A percentile compares a stretch with the other conserved stretches of the same genome.
These are phyloP conservation scores for Gorsachius goisagi DNA, from an alignment of 2,113 vertebrate species.

Conservation along the genomic window DNA sequence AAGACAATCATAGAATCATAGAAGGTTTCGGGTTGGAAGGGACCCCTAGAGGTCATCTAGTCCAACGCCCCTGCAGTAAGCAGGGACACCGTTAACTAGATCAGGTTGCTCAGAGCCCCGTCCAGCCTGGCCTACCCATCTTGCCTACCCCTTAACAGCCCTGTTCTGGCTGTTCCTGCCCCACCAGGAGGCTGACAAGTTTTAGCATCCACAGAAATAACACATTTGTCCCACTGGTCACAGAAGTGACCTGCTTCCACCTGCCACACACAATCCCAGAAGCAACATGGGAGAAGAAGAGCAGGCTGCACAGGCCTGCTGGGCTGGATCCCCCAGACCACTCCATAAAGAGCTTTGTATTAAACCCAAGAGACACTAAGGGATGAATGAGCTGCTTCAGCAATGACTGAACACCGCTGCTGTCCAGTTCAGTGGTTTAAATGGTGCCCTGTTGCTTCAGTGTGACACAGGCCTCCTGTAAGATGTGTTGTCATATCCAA, in stretches of 20 bases:
- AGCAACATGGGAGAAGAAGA: neutral
- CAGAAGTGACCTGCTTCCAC: neutral
- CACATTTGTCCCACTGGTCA: fast-evolving
- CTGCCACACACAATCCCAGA: neutral
- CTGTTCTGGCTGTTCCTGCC: neutral
- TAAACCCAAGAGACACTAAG: neutral
- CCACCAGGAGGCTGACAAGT: neutral
- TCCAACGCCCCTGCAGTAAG: no score
- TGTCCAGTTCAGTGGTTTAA: neutral
- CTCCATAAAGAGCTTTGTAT: neutral
- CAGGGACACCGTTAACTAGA: no score
- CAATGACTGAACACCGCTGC: neutral
- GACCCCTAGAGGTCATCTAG: no score
- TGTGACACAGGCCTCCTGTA: neutral
- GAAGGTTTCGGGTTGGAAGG: no score
- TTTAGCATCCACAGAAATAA: neutral
- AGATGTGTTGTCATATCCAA: neutral
- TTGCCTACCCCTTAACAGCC: neutral
- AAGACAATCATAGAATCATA: no score
- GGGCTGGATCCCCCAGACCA: neutral
- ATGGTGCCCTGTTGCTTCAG: neutral
- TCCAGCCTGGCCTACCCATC: no score
- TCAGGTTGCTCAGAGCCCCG: no score
- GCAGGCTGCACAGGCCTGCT: neutral
- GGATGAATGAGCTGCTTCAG: neutral